These are phyloP conservation scores for Bos indicus DNA, from an alignment of 2,113 vertebrate genomes.

Conservation along the genomic window DNA sequence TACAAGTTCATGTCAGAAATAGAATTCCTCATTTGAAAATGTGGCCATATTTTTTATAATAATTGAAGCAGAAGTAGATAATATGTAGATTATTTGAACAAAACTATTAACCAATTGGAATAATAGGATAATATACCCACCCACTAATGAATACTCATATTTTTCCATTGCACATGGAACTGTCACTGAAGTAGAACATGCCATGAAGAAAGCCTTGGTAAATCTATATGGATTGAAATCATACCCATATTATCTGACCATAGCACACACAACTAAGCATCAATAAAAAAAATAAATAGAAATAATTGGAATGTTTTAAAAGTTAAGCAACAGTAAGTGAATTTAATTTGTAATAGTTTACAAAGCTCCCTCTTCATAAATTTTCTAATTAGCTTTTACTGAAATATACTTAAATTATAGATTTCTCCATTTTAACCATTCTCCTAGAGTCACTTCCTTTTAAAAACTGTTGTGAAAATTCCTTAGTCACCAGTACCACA, in stretches of 20 bases:
- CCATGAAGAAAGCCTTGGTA: background rate
- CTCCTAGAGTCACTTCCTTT: background rate
- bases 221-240: background rate
- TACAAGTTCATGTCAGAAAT: background rate
- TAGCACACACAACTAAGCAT: background rate
- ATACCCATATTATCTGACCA: background rate
- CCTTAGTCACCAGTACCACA: background rate
- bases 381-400: background rate
- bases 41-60: background rate
- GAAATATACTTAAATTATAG: background rate
- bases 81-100: background rate
- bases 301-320: background rate
- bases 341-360: background rate
- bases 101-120: background rate
- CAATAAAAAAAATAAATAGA: background rate
- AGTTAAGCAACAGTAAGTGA: background rate
- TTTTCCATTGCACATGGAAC: background rate
- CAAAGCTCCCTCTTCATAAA: background rate
- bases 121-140: background rate
- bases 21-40: background rate
- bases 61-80: background rate
- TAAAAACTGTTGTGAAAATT: background rate
- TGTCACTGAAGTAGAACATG: background rate
- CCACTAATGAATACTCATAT: background rate
- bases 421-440: background rate